Base-by-base conservation (phyloP, 2,888 invertebrate species). In the Rhagonycha lutea region DNA sequence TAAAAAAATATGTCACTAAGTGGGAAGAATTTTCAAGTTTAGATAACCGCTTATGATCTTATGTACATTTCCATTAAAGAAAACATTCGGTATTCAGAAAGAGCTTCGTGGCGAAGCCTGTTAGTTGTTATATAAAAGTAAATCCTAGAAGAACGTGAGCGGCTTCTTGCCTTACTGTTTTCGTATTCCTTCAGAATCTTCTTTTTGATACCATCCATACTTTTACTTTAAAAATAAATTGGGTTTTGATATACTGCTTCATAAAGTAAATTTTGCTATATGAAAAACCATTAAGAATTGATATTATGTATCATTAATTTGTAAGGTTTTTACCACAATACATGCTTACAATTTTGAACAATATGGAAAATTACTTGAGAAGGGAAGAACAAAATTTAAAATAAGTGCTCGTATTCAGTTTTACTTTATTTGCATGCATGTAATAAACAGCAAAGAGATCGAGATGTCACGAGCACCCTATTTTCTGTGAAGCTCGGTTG, bases 91-190 rank as follows among this genome's bases (percentile, higher is more conserved):
- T 86, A 86, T 86, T 85, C 86, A 83, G 80, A 79, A 81, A 82
- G 83, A 83, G 85, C 85, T 83, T 84, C 85, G 83, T 82, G 84
- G 83, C 84, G 83, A 83, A 83, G 83, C 85, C 86, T 85, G 86
- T 86, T 86, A 86, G 86, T 86, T 86, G 86, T 86, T 86, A 85
- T 86, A 86, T 86, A 86, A 86, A 86, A 86, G 86, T 85, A 86
- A 86, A 86, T 86, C 86, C 86, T 84, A 81, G 81, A 80, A 83
- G 83, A 81, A 86, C 86, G 86, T 86, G 86, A 84, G 79, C 80
- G 79, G 84, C 85, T 84, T 85, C 81, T 79, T 81, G 83, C 82
- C 82, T 82, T 80, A 81, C 83, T 83, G 80, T 83, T 83, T 84
- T 81, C 76, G 84, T 84, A 85, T 85, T 85, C 85, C 81, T 79